These are phyloP conservation scores for Palaemon carinicauda DNA, from an alignment of 1,140 invertebrate species.

Conservation along the genomic window DNA sequence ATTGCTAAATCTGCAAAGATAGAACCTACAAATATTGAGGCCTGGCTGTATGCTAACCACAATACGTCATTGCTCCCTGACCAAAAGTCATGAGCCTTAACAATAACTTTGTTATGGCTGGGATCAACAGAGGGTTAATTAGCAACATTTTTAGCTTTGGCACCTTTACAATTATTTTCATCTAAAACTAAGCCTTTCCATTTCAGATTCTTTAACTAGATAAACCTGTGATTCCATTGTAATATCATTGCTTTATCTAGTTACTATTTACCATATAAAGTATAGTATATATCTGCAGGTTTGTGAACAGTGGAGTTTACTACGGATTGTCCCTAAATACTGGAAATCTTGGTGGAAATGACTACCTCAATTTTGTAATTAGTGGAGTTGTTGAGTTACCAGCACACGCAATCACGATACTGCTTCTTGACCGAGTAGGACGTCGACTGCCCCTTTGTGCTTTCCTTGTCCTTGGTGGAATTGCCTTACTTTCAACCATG, in stretches of 20 bases:
- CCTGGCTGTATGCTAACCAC: too few species aligned
- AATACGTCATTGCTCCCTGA: too few species aligned
- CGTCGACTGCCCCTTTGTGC: slow-evolving; percentile 75
- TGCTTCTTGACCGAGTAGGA: slow-evolving; percentile 78
- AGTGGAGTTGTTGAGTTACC: slow-evolving; percentile 80
- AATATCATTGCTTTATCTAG: neutral
- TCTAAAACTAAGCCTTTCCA: too few species aligned
- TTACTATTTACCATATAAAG: neutral
- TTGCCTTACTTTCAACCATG: slow-evolving; percentile 68
- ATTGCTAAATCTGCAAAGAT: too few species aligned
- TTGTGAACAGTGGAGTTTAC: slow-evolving; percentile 78
- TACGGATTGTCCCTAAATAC: slow-evolving; percentile 84
- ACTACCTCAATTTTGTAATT: slow-evolving; percentile 79
- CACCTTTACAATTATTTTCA: too few species aligned
- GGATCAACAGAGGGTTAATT: too few species aligned
- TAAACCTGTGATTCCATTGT: neutral
- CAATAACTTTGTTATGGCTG: too few species aligned
- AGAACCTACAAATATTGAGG: too few species aligned
- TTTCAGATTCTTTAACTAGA: neutral
- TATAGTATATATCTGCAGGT: slow-evolving; percentile 69
- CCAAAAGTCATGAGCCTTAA: too few species aligned
- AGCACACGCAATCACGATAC: slow-evolving; percentile 76
- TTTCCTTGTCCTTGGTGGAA: slow-evolving; percentile 75
- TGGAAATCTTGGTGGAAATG: slow-evolving; percentile 77
- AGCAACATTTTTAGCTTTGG: too few species aligned